These are phyloP conservation scores for Thera britannica DNA, from an alignment of 2,888 invertebrate genomes.

Conservation along the genomic window DNA sequence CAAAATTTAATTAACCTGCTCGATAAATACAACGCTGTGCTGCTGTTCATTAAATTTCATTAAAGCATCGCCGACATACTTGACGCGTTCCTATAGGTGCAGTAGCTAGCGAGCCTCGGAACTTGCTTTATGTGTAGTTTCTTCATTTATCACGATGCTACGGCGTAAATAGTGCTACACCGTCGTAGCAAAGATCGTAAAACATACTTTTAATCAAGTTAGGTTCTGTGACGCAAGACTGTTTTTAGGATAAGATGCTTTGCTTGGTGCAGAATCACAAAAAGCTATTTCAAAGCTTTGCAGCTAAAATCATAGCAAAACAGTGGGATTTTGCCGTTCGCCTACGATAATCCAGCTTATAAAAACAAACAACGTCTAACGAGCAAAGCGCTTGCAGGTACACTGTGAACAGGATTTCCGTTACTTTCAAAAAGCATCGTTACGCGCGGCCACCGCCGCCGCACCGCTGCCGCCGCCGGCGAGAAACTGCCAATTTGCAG, in stretches of 20 bases:
- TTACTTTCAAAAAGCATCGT: conserved; percentile 33
- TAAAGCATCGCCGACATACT: conserved; percentile 45
- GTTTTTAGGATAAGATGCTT: not conserved
- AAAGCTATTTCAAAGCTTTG: conserved; percentile 2
- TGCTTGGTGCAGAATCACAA: not conserved
- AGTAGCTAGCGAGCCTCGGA: conserved; percentile 37
- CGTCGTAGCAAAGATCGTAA: not conserved
- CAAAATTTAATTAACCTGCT: conserved; percentile 69
- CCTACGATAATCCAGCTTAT: conserved; percentile 32
- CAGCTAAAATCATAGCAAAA: conserved; percentile 6
- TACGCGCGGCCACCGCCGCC: conserved; percentile 43
- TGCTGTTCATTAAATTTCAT: conserved; percentile 59
- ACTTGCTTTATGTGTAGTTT: conserved; percentile 18
- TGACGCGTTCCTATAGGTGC: conserved; percentile 30
- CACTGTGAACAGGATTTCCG: conserved; percentile 30
- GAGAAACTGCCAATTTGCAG: conserved; percentile 75
- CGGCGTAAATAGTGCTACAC: conserved; percentile 16
- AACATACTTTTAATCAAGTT: conserved; percentile 1
- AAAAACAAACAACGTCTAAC: conserved; percentile 40
- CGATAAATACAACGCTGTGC: conserved; percentile 44
- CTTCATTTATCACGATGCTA: conserved; percentile 17
- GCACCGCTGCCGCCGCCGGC: conserved; percentile 38
- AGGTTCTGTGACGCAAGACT: not conserved
- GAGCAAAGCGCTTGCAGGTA: conserved; percentile 31
- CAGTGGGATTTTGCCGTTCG: conserved; percentile 16